Percentiles rank a stretch among this genome's conserved stretches.
Conservation (phyloP, 1,140 invertebrate species). For the Triops longicaudatus region DNA sequence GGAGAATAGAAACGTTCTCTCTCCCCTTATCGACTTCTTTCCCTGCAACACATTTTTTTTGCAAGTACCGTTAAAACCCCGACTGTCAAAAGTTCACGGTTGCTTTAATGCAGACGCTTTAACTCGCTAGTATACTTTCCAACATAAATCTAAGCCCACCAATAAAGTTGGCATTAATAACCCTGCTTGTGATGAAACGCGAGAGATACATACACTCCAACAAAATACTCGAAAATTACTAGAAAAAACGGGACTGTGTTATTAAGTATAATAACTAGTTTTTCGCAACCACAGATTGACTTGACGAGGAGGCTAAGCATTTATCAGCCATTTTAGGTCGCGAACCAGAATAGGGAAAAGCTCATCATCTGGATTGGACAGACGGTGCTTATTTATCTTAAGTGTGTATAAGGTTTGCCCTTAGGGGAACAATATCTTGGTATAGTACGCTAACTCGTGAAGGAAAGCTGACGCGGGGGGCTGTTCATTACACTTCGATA, state of each 20-base stretch:
- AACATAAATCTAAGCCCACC: background rate
- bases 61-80: too few species aligned
- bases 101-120: background rate
- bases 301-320: background rate
- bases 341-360: background rate
- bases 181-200: background rate
- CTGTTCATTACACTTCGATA: constrained; percentile 4
- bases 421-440: background rate
- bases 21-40: background rate
- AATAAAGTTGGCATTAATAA: background rate
- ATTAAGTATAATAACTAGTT: background rate
- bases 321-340: background rate
- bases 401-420: background rate
- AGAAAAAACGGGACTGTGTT: background rate
- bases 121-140: background rate
- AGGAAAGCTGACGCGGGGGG: background rate
- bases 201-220: too few species aligned
- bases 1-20: background rate
- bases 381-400: background rate
- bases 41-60: background rate
- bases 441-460: background rate
- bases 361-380: background rate
- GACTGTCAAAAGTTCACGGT: background rate
- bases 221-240: too few species aligned
- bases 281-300: background rate